Conservation (phyloP, 2,797 vertebrate species). For the Sebastes jordani region DNA sequence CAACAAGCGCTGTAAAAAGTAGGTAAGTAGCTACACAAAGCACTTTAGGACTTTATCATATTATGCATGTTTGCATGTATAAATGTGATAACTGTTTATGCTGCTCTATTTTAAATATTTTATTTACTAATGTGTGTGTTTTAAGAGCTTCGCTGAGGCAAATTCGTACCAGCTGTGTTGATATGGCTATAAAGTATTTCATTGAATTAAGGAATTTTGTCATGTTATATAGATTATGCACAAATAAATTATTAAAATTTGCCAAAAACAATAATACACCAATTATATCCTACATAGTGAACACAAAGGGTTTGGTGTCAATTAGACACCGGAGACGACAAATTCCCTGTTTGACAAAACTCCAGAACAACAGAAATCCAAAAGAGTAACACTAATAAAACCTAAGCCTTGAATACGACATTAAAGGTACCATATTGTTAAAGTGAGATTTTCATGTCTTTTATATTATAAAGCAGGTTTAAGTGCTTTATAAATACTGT, state of each 20-base stretch:
- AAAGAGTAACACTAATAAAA: background rate
- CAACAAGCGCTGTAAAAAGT: background rate
- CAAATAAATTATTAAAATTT: background rate
- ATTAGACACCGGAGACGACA: background rate
- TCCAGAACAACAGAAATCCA: background rate
- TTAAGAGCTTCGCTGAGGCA: background rate
- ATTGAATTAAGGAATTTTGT: background rate
- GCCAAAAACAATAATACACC: background rate
- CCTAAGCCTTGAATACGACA: background rate
- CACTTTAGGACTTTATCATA: background rate
- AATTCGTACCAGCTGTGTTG: background rate
- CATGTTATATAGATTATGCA: background rate
- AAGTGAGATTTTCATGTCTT: too few species aligned
- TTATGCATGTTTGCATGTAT: background rate
- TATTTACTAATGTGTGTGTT: background rate
- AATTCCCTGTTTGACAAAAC: background rate
- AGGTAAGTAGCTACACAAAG: background rate
- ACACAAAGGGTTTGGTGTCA: background rate
- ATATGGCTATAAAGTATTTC: background rate
- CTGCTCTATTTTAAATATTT: background rate
- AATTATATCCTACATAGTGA: background rate
- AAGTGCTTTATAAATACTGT: too few species aligned
- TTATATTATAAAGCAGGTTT: too few species aligned
- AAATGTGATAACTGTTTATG: background rate
- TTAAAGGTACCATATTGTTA: background rate